These are phyloP conservation scores for Seriola rivoliana DNA, from an alignment of 2,113 vertebrate genomes.

Conservation along the genomic window DNA sequence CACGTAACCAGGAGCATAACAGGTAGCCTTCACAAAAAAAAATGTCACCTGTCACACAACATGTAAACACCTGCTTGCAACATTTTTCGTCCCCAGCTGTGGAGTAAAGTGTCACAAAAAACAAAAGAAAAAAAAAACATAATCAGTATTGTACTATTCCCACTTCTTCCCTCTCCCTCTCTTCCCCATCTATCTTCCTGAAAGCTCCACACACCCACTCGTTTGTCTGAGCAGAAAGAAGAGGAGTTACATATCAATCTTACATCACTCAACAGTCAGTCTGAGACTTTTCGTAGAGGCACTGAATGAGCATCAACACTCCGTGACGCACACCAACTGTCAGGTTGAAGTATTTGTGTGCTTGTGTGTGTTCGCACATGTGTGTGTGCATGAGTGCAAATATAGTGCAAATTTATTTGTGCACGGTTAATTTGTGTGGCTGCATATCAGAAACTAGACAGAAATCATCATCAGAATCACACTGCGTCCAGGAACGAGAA, in stretches of 20 bases:
- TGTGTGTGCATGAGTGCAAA: conserved; percentile 6
- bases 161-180: conserved; percentile 41
- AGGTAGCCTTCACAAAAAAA: conserved; percentile 2
- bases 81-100: background rate
- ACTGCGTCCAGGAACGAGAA: background rate
- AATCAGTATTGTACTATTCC: conserved; percentile 32
- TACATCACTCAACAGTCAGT: conserved; percentile 80
- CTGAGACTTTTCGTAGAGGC: conserved; percentile 74
- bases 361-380: conserved; percentile 12
- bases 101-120: conserved; percentile 12
- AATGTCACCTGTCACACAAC: conserved; percentile 20
- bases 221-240: conserved; percentile 76
- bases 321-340: conserved; percentile 80
- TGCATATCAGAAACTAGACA: background rate
- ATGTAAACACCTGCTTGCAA: conserved; percentile 28
- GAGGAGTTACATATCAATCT: conserved; percentile 81
- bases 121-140: conserved; percentile 30
- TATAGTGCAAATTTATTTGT: conserved; percentile 22
- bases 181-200: conserved; percentile 56
- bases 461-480: background rate
- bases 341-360: conserved; percentile 46
- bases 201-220: conserved; percentile 78
- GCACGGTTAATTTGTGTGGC: background rate
- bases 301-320: conserved; percentile 72
- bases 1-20: background rate